These are phyloP conservation scores for Melanaphis sacchari DNA, from an alignment of 1,140 invertebrate genomes.

Conservation along the genomic window DNA sequence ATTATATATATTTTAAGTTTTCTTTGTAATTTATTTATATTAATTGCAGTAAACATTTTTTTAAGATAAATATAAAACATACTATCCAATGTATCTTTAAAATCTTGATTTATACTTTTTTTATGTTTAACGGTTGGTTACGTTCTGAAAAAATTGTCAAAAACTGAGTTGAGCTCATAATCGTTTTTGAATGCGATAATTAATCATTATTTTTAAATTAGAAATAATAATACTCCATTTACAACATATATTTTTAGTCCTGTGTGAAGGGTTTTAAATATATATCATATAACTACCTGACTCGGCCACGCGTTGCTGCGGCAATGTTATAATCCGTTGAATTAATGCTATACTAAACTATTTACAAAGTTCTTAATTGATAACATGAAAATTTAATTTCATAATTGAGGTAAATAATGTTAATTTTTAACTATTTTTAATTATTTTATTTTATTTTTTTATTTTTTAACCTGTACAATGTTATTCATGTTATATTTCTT, in stretches of 20 bases:
- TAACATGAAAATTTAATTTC: no score
- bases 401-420: no score
- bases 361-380: no score
- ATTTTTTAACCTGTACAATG: no score
- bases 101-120: neutral
- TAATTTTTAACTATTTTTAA: no score
- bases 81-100: neutral
- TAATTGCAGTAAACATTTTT: neutral
- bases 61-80: neutral
- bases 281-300: neutral
- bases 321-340: no score
- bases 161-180: neutral
- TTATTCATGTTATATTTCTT: no score
- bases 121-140: neutral
- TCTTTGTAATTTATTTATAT: neutral
- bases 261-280: neutral
- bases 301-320: no score
- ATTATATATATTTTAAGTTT: neutral
- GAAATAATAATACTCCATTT: neutral
- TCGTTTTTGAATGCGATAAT: neutral
- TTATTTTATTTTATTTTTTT: no score
- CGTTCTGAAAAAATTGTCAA: neutral
- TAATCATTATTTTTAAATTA: conserved; percentile 19
- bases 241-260: neutral
- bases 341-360: no score